phyloP scores from a whole-genome alignment of 2,797 vertebrate genomes.

The Philypnodon macrostomus region DNA sequence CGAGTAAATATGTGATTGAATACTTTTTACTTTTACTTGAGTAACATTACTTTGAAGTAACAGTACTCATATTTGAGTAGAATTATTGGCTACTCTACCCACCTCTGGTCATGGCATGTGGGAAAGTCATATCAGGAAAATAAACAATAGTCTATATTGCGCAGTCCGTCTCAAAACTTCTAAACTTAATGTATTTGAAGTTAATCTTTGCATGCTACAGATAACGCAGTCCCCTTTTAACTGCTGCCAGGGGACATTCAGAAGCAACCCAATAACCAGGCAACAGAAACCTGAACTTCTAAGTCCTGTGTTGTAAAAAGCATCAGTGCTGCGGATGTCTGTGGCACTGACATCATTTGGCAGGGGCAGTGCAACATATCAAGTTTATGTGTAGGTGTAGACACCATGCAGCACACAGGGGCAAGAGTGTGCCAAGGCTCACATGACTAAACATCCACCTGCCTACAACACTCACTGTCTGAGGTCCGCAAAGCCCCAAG shows the following conservation, averaged over 20 bases:
- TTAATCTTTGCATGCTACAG: slow-evolving; percentile 8
- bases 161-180: slow-evolving; percentile 9
- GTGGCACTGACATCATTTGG: slow-evolving; percentile 26
- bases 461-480: slow-evolving; percentile 46
- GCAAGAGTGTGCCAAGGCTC: slow-evolving; percentile 45
- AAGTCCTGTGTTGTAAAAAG: slow-evolving; percentile 34
- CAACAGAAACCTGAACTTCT: slow-evolving; percentile 34
- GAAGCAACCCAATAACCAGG: slow-evolving; percentile 28
- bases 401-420: slow-evolving; percentile 37
- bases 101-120: no score
- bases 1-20: no score
- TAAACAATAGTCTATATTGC: no score
- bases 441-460: slow-evolving; percentile 55
- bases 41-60: no score
- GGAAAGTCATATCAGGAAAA: no score
- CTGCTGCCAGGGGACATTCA: slow-evolving; percentile 6
- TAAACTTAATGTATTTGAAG: slow-evolving; percentile 20
- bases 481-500: slow-evolving; percentile 1
- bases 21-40: no score
- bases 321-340: slow-evolving; percentile 22
- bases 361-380: slow-evolving; percentile 34
- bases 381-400: slow-evolving; percentile 45
- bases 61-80: no score
- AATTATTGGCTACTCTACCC: no score
- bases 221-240: slow-evolving; percentile 7